Conservation (phyloP, 2,797 vertebrate species). For the Gephyroberyx darwinii region DNA sequence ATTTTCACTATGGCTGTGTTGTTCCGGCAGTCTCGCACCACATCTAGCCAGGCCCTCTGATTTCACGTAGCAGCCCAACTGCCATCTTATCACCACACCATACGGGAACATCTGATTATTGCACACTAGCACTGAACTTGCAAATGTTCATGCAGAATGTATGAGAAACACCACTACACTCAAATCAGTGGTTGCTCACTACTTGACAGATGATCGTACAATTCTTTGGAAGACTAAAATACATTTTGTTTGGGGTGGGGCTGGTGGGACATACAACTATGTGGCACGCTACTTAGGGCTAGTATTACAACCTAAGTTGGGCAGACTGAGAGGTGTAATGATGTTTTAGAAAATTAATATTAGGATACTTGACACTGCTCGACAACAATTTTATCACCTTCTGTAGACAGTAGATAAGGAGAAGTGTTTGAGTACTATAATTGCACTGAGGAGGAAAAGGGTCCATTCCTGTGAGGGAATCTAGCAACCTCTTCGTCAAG, state of each 20-base stretch:
- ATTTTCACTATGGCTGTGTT: conserved; percentile 69
- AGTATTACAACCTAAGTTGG: conserved; percentile 39
- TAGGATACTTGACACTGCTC: conserved; percentile 31
- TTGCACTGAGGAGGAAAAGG: conserved; percentile 40
- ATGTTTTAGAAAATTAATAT: conserved; percentile 32
- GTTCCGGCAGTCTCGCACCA: conserved; percentile 62
- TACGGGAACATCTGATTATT: conserved; percentile 74
- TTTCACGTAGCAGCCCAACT: conserved; percentile 30
- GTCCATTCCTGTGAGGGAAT: conserved; percentile 49
- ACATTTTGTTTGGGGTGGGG: conserved; percentile 51
- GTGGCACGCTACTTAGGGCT: conserved; percentile 46
- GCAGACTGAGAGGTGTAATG: conserved; percentile 25
- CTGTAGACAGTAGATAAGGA: conserved; percentile 53
- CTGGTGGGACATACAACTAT: conserved; percentile 43
- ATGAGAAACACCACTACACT: conserved; percentile 65
- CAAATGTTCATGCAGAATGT: conserved; percentile 78
- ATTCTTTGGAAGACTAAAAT: conserved; percentile 80
- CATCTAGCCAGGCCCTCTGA: conserved; percentile 49
- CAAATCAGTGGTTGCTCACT: conserved; percentile 63
- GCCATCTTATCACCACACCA: conserved; percentile 51
- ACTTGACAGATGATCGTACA: conserved; percentile 63
- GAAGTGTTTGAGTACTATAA: conserved; percentile 44
- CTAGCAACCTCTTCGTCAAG: conserved; percentile 43
- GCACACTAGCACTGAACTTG: conserved; percentile 81
- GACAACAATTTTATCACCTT: conserved; percentile 46